Base-by-base conservation (phyloP, 2,113 vertebrate species). In the Alosa alosa region DNA sequence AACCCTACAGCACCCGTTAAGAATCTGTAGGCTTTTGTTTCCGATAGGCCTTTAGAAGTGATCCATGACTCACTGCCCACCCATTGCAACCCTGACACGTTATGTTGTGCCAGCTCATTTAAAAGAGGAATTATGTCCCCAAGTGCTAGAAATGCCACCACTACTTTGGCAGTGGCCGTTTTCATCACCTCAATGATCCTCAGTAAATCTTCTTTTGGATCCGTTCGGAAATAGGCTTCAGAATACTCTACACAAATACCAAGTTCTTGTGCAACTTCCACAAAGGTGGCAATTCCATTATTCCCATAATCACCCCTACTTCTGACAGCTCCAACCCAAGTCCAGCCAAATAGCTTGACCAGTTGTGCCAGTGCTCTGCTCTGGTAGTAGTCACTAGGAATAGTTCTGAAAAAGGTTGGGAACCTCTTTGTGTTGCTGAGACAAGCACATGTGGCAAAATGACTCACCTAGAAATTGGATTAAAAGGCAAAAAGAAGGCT, bases 311-410 rank as follows among this genome's bases (percentile, higher is more conserved):
- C 91, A 88, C 64, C 88, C 46, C 88, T 84, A 84, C 89, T 91
- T 64, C 88, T 87, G 9, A 93, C 87, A 1, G 89, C 85, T 8
- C 92, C 92, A 13, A 92, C 88, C 91, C 92, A 93, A 6, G 89
- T 91, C 92, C 92, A 92, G 64, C 90, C 89, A 86, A 92, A 92
- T 82, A 88, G 83, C 50, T 89, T 90, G 15, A 92, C 88, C 86
- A 91, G 87, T 41, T 92, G 87, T 46, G 84, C 91, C 84, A 92
- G 86, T 7, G 90, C 92, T 85, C 85, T 88, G 85, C 89, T 91
- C 82, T 92, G 92, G 64, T 91, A 89, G 68, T 89, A 90, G 82
- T 93, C 92, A 84, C 91, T 93, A 83, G 92, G 90, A 45, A 93
- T 89, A 39, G 91, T 92, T 84, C 89, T 89, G 83, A 92, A 90